phyloP scores from a whole-genome alignment of 2,113 vertebrate genomes.

The Crocuta crocuta region DNA sequence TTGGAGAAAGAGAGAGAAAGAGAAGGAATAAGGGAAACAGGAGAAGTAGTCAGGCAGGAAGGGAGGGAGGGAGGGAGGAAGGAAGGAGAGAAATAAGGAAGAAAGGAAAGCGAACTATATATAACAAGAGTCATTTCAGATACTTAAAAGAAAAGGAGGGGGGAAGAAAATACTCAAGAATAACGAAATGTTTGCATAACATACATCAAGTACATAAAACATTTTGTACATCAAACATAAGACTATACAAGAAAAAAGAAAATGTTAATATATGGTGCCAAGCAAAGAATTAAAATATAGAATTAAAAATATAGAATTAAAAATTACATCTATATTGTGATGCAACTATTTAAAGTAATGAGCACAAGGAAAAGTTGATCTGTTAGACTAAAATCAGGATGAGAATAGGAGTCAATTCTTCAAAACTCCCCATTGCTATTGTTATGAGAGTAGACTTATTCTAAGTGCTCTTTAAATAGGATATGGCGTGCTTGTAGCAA shows the following conservation, averaged over 20 bases:
- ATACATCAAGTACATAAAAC: neutral
- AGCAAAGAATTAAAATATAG: neutral
- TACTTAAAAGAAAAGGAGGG: neutral
- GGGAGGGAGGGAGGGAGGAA: fast-evolving
- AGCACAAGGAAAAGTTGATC: neutral
- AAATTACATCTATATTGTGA: neutral
- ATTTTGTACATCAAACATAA: neutral
- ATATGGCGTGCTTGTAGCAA: neutral
- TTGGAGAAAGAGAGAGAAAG: neutral
- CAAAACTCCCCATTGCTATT: neutral
- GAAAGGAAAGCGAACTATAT: neutral
- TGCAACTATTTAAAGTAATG: neutral
- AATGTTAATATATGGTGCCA: neutral
- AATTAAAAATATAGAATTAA: slow-evolving; percentile 39
- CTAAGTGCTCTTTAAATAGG: neutral
- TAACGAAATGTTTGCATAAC: neutral
- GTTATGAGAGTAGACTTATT: neutral
- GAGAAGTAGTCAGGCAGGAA: neutral
- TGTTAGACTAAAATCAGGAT: neutral
- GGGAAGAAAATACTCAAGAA: neutral
- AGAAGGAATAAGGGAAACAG: neutral
- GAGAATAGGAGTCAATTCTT: neutral
- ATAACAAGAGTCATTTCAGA: neutral
- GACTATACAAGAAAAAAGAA: neutral
- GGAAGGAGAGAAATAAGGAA: too few relatives aligned